These are phyloP conservation scores for Ptychodera flava DNA, from an alignment of 35 echinoderm and acorn worm genomes.

Conservation along the genomic window DNA sequence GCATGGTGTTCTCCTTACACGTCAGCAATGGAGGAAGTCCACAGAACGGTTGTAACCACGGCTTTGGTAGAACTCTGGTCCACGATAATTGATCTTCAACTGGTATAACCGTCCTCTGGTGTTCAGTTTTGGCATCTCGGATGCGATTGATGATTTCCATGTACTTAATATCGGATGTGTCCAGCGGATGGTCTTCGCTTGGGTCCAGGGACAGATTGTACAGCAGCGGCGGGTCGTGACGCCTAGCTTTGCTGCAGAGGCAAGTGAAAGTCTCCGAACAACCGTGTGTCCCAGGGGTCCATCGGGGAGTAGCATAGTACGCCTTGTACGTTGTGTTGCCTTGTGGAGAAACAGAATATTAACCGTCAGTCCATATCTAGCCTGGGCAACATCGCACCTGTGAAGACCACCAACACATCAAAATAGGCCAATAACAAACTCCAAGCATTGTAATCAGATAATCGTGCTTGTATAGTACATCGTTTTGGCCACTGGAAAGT, in stretches of 20 bases:
- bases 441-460: too few species aligned
- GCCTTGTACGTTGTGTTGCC: background rate
- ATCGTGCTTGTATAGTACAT: too few species aligned
- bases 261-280: background rate
- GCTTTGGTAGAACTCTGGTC: background rate
- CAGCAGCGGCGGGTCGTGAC: background rate
- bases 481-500: too few species aligned
- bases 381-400: too few species aligned
- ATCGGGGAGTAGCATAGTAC: background rate
- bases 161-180: background rate
- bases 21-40: background rate
- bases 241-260: background rate
- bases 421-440: too few species aligned
- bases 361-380: too few species aligned
- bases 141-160: background rate
- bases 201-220: background rate
- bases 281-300: background rate
- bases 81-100: background rate
- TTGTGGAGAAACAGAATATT: background rate
- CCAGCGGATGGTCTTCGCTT: background rate
- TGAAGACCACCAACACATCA: too few species aligned
- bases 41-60: background rate
- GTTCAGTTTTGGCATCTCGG: background rate
- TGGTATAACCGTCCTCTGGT: background rate
- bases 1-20: background rate